Evolutionary conservation across 2,888 invertebrate genomes (phyloP), one percentile per base, ranked within the genome.

Genomic region (Eristalis intricaria): DNA sequence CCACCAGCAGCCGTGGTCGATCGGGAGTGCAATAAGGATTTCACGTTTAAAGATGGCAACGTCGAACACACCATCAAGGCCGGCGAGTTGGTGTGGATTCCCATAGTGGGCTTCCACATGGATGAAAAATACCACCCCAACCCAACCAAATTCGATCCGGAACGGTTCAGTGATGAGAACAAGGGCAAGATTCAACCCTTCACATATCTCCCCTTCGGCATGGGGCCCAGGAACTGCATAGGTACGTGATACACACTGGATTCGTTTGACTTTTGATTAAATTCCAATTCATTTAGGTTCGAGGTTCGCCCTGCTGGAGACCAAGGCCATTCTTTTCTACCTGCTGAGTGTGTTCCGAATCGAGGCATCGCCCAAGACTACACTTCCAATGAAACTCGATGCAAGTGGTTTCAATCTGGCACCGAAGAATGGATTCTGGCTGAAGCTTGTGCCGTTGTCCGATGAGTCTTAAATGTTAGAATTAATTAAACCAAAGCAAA

Each of bases 181-280:
- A 94, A 94, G 88, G 91, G 92, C 0, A 93, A 93, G n/a, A 94
- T 94, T 19, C 89, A 92, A 15, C 93, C 93, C 0, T 93, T 93
- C 61, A 91, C 93, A 0, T 95, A 94, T 84, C 89, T 94, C 89
- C 95, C 95, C 0, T 95, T 95, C 74, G 95, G 95, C 1, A 50
- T 93, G 0, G 96, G 96, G 3, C 95, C 94, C 1, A 93, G 95
- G 77, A 95, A 94, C 90, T 96, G 96, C 89, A 94, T 96, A 71
- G 96, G 95, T 92, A 79, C 50, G 50, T n/a, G 11, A 43, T 2
- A 26, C 15, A 2, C 23, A 2, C n/a, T 19, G 1, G 26, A n/a
- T 4, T 15, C 4, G 40, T 8, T 19, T 8, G 43, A 10, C 65
- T 73, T 50, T 60, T 15, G 19, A 40, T 19, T 15, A 1, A 5